Evolutionary conservation across 2,113 vertebrate species (phyloP).

Genomic region (Stigmatopora argus): DNA sequence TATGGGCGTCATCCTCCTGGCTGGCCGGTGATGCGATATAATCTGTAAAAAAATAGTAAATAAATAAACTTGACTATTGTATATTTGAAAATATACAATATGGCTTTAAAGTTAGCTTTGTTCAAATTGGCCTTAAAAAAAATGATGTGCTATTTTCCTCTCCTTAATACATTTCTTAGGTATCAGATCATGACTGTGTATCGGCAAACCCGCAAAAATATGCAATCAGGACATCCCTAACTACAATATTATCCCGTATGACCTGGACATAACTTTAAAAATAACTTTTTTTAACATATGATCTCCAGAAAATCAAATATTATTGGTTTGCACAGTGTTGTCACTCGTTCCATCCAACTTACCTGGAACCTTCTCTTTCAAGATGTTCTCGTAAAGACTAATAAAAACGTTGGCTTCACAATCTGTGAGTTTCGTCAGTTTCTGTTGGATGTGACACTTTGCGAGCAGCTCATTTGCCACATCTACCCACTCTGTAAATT

Average conservation of each 20-base stretch:
- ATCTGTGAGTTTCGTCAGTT: slow-evolving; percentile 75
- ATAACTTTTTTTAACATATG: too few relatives aligned
- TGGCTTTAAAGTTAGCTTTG: too few relatives aligned
- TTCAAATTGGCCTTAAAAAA: too few relatives aligned
- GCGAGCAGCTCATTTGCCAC: slow-evolving; percentile 84
- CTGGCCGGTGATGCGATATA: slow-evolving; percentile 73
- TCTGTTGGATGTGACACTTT: slow-evolving; percentile 79
- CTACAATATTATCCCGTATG: not conserved
- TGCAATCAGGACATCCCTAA: not conserved
- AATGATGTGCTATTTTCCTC: too few relatives aligned
- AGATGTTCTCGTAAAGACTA: slow-evolving; percentile 81
- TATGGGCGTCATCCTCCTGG: slow-evolving; percentile 88
- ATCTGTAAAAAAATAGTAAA: slow-evolving; percentile 66
- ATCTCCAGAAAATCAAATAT: too few relatives aligned
- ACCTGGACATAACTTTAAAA: too few relatives aligned
- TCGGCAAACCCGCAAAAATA: too few relatives aligned
- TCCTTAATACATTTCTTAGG: too few relatives aligned
- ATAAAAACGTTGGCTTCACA: slow-evolving; percentile 84
- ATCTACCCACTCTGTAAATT: slow-evolving; percentile 81
- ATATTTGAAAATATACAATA: too few relatives aligned
- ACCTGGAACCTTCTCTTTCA: slow-evolving; percentile 94
- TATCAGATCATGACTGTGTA: too few relatives aligned
- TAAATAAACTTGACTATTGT: too few relatives aligned
- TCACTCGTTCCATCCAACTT: slow-evolving; percentile 29
- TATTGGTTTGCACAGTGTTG: not conserved